Base-by-base conservation (phyloP, 2,113 vertebrate species). In the Chaenogobius annularis region DNA sequence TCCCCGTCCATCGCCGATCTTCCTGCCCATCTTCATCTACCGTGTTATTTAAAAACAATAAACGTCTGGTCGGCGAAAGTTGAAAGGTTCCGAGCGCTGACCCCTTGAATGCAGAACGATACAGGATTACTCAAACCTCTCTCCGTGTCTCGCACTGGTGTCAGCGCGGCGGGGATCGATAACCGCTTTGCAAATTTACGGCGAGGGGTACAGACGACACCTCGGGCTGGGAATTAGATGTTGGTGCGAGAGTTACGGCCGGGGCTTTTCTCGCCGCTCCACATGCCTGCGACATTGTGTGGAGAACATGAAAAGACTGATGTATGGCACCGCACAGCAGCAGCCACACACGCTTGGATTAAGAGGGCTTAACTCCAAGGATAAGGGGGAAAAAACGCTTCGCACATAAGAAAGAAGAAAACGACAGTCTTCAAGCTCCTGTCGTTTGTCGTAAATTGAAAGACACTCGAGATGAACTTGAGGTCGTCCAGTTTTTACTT, bases 91-190 rank as follows among this genome's bases (percentile, higher is more conserved):
- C 14, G 0, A 2, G 13, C 46, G 14, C 13, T 48, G 13, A 48
- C 47, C 47, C 14, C 47, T 48, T 14, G 14, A 19, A 50, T 0
- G 15, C 47, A 17, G 15, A 50, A 19, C 15, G 19, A 50, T 7
- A 19, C 47, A 50, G 15, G 47, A 7, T 46, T 46, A 46, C 44
- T 17, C 47, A 4, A 17, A 19, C 15, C 47, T 63, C 26, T 68
- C 66, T 62, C 62, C 75, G 37, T 3, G 23, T 69, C 70, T 78
- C 67, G 61, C 71, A 44, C 43, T 46, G 22, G 52, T 43, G 20
- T 12, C 54, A 77, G 75, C 69, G 26, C 82, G 68, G 47, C 56
- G 1, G 2, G 20, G 79, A 91, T 88, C 88, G 47, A 89, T 88
- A 78, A 40, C 62, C 69, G 70, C 81, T 46, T 35, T 48, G 74